Evolutionary conservation across 2,888 invertebrate species (phyloP).

Genomic region (Euplagia quadripunctaria): DNA sequence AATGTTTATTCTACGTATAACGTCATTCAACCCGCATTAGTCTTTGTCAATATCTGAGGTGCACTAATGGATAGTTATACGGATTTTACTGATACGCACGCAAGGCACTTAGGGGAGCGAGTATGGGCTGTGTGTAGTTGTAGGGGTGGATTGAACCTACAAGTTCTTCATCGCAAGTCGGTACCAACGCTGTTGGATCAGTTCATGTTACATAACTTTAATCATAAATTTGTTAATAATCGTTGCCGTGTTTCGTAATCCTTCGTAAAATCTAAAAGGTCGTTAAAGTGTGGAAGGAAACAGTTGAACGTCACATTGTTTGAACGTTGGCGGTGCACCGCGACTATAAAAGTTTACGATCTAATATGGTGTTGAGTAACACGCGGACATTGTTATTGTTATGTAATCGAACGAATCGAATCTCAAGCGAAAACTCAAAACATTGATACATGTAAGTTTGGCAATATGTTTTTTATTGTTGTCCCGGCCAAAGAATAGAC

Average conservation of each 20-base stretch:
- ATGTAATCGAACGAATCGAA: constrained; percentile 24
- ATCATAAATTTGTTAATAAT: not conserved
- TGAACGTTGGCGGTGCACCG: not conserved
- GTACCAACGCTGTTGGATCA: not conserved
- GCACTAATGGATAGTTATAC: not conserved
- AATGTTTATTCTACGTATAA: not conserved
- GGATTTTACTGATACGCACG: not conserved
- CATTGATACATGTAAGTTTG: not conserved
- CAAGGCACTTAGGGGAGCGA: too few relatives aligned
- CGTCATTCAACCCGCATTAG: not conserved
- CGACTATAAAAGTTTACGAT: constrained; percentile 39
- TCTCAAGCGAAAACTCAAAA: constrained; percentile 13
- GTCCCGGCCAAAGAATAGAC: not conserved
- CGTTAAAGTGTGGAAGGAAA: not conserved
- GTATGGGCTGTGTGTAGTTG: not conserved
- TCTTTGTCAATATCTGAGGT: not conserved
- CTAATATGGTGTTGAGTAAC: constrained; percentile 24
- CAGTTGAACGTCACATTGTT: constrained; percentile 2
- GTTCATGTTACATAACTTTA: not conserved
- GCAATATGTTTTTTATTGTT: not conserved
- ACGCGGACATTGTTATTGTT: constrained; percentile 36
- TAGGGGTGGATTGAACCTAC: not conserved
- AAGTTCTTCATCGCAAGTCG: not conserved
- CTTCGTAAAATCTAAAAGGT: not conserved
- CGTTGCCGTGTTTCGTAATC: not conserved